Base-by-base conservation (phyloP, 2,888 invertebrate species). In the Tachina lurida region DNA sequence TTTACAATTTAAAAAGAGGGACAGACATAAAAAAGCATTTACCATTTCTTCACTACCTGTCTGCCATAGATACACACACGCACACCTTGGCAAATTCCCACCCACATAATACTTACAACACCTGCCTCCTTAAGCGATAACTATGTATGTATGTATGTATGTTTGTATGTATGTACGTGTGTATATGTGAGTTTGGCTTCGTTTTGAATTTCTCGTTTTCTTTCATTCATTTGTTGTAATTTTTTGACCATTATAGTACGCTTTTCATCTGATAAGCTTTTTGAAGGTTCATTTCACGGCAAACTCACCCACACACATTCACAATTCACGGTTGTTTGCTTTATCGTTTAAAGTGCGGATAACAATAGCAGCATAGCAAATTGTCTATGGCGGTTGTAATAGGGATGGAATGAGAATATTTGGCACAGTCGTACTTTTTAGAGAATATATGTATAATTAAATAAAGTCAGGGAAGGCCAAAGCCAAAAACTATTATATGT, bases 211-310 rank as follows among this genome's bases (percentile, higher is more conserved):
- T 31, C 31, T 31, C 31, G 56, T 41, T 41, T 67, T 74, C 13
- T 19, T 43, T 17, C 39, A 3, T 60, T 62, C n/a, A 13, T 31
- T 52, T 43, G 49, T 41, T 63, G 63, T 67, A 54, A 60, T 62
- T 68, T 74, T 79, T 67, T 81, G 80, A 80, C 84, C 88, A 88
- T 89, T 87, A 89, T 90, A 63, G 56, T 41, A 88, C 89, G 87
- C 87, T 88, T 87, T 88, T 84, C 87, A 89, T 88, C 86, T 88
- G 90, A 90, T 90, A 91, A 91, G 88, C 81, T 86, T 86, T 87
- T 77, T 84, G 76, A 84, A 87, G 85, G 76, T 80, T 83, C 84
- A 87, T 83, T 80, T 79, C 78, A 82, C 85, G 82, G 82, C 78
- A 79, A 70, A 45, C 58, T 22, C 60, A 17, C 78, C 45, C 68